A percentile compares a stretch with the other conserved stretches of the same genome.
Evolutionary conservation across 2,888 invertebrate genomes (phyloP).

Genomic region (Serrognathus titanus): DNA sequence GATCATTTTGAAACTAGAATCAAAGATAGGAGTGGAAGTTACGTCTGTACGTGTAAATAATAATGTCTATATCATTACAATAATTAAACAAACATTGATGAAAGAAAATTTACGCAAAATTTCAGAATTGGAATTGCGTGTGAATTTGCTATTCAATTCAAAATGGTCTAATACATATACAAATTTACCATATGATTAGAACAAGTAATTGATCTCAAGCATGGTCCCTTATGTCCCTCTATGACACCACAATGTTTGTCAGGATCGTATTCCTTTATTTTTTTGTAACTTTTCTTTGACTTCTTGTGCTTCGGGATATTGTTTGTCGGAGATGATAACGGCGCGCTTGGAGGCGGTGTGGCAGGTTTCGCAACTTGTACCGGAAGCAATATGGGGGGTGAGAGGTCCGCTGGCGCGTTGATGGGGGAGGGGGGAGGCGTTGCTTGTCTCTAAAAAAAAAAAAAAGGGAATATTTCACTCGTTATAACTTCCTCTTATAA

Average conservation of each 20-base stretch:
- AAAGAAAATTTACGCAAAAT: neutral
- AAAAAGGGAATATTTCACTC: constrained; percentile 6
- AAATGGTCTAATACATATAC: too few relatives aligned
- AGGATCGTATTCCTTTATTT: constrained; percentile 65
- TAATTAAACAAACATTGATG: neutral
- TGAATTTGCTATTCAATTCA: neutral
- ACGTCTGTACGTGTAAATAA: too few relatives aligned
- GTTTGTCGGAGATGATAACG: constrained; percentile 19
- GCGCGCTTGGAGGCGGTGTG: constrained; percentile 15
- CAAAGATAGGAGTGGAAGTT: too few relatives aligned
- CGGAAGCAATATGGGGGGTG: constrained; percentile 23
- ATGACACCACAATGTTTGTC: constrained; percentile 81
- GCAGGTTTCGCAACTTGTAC: constrained; percentile 22
- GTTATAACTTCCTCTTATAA: neutral
- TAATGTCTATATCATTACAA: too few relatives aligned
- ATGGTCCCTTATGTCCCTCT: constrained; percentile 67
- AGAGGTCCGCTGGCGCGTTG: constrained; percentile 17
- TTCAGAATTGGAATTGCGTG: neutral
- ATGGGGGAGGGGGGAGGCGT: constrained; percentile 12
- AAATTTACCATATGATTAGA: constrained; percentile 40
- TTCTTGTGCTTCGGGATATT: constrained; percentile 28
- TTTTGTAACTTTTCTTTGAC: constrained; percentile 31
- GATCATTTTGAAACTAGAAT: too few relatives aligned
- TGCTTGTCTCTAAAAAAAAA: constrained; percentile 19
- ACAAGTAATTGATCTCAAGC: constrained; percentile 74